Percentiles rank a stretch among this genome's conserved stretches.
phyloP scores from a whole-genome alignment of 2,888 invertebrate genomes.

The Xanthia icteritia region DNA sequence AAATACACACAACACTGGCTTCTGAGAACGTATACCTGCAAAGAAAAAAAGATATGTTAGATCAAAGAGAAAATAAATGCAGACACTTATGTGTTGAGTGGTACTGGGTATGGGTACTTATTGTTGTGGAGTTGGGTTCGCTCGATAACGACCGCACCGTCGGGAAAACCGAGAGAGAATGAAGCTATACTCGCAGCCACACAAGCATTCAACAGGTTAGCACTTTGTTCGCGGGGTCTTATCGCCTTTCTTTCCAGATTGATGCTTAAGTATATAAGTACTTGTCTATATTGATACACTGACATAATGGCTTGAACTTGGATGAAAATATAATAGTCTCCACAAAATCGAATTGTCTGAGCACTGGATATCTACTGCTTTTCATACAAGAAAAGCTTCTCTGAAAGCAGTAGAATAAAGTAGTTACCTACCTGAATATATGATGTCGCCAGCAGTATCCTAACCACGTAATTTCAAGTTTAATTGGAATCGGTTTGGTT shows the following conservation, averaged over 20 bases:
- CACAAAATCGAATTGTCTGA: slow-evolving; percentile 30
- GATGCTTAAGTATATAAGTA: slow-evolving; percentile 59
- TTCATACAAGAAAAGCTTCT: background rate
- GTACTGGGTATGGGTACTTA: slow-evolving; percentile 57
- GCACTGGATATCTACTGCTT: background rate
- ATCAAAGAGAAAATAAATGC: slow-evolving; percentile 58
- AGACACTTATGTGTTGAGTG: slow-evolving; percentile 56
- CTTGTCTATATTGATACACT: slow-evolving; percentile 50
- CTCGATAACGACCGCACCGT: slow-evolving; percentile 73
- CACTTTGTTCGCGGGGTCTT: slow-evolving; percentile 74
- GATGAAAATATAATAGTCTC: slow-evolving; percentile 13
- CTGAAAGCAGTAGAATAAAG: background rate
- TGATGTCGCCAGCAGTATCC: slow-evolving; percentile 12
- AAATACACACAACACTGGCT: slow-evolving; percentile 59
- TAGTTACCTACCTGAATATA: slow-evolving; percentile 8
- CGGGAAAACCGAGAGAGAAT: slow-evolving; percentile 76
- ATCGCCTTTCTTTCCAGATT: slow-evolving; percentile 71
- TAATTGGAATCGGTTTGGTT: slow-evolving; percentile 50
- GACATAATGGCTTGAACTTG: slow-evolving; percentile 25
- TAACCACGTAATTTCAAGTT: slow-evolving; percentile 47
- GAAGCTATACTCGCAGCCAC: slow-evolving; percentile 71
- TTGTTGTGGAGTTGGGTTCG: slow-evolving; percentile 61
- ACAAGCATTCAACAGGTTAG: slow-evolving; percentile 80
- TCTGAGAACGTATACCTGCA: slow-evolving; percentile 67
- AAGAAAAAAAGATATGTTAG: slow-evolving; percentile 62